phyloP scores from a whole-genome alignment of 23 tunicate genomes.

The Ciona savignyi region DNA sequence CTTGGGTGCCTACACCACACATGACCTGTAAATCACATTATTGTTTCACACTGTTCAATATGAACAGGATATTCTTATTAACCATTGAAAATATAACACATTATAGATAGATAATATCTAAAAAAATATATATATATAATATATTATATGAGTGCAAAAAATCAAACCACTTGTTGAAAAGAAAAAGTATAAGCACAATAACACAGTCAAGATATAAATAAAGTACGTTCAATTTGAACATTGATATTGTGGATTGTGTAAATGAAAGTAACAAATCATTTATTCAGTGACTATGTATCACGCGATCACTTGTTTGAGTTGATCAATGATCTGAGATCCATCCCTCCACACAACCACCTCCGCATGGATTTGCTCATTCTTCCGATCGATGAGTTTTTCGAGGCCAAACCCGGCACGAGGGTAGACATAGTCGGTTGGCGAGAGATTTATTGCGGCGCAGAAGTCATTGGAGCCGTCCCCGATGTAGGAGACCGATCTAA shows the following conservation, averaged over 20 bases:
- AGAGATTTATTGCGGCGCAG: neutral
- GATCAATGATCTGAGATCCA: neutral
- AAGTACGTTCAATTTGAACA: too few species aligned
- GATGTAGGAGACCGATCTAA: neutral
- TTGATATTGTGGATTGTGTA: too few species aligned
- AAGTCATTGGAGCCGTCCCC: conserved; percentile 4
- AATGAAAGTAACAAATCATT: too few species aligned
- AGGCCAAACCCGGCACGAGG: neutral
- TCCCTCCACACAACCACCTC: neutral
- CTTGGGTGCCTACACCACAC: too few species aligned
- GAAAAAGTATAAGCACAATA: too few species aligned
- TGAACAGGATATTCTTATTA: too few species aligned
- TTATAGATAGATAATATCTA: too few species aligned
- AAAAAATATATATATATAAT: too few species aligned
- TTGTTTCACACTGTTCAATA: neutral
- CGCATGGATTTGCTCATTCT: neutral
- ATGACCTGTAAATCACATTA: neutral
- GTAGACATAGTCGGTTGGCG: neutral
- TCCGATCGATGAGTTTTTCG: neutral
- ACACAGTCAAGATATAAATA: too few species aligned
- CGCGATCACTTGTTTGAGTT: neutral
- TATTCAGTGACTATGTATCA: neutral
- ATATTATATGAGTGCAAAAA: too few species aligned
- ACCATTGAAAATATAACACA: too few species aligned
- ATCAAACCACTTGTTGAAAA: too few species aligned